Percentiles rank a stretch among this genome's conserved stretches.
These are phyloP conservation scores for Conus ventricosus DNA, from an alignment of 1,140 invertebrate genomes.

Conservation along the genomic window DNA sequence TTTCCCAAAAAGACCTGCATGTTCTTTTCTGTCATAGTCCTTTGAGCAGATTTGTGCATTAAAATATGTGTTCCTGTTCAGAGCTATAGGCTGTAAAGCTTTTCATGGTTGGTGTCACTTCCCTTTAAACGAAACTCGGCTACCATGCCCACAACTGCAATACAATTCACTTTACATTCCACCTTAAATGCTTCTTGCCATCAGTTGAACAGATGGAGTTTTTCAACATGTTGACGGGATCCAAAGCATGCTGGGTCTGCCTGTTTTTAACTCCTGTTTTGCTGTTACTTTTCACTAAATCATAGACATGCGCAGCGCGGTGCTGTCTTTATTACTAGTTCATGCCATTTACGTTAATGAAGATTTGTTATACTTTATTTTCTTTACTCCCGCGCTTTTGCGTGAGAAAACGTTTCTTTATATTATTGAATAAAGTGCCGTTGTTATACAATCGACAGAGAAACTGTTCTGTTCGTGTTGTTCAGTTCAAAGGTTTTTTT, in stretches of 20 bases:
- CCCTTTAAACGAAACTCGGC: too few relatives aligned
- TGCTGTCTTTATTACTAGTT: background rate
- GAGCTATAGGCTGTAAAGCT: too few relatives aligned
- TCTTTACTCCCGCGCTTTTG: background rate
- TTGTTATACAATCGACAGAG: background rate
- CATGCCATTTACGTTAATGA: background rate
- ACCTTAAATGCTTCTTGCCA: background rate
- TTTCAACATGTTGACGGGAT: background rate
- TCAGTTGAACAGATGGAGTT: conserved; percentile 1
- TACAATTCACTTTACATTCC: too few relatives aligned
- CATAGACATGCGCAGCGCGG: background rate
- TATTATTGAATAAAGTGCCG: background rate
- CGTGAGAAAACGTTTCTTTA: background rate
- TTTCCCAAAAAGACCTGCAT: too few relatives aligned
- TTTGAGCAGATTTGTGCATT: too few relatives aligned
- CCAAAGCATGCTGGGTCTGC: conserved; percentile 9
- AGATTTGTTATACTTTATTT: background rate
- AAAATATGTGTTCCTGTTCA: too few relatives aligned
- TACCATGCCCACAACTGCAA: too few relatives aligned
- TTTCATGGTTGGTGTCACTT: too few relatives aligned
- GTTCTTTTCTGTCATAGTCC: too few relatives aligned
- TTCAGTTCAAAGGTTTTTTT: too few relatives aligned
- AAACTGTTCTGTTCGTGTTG: too few relatives aligned
- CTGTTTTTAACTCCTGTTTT: background rate
- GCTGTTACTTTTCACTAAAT: background rate